phyloP scores from a whole-genome alignment of 1,140 invertebrate species.

The Drosophila sp. region DNA sequence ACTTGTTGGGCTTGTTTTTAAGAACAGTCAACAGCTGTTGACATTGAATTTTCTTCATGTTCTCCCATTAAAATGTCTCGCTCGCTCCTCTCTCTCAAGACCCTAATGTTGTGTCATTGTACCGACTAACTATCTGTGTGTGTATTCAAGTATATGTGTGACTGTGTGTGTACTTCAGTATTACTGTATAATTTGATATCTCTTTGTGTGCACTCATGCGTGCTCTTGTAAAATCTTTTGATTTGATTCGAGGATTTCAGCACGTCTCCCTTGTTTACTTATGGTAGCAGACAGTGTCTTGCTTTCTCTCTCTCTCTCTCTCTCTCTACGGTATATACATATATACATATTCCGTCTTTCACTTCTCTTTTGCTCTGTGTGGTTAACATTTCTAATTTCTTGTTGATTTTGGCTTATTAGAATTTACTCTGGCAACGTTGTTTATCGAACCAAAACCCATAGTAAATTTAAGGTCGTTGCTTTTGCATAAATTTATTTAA shows the following conservation, averaged over 20 bases:
- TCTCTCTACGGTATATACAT: no score
- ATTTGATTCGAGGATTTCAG: constrained; percentile 75
- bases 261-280: constrained; percentile 58
- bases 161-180: constrained; percentile 1
- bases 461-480: constrained; percentile 48
- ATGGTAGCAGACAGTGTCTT: background rate
- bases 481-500: constrained; percentile 54
- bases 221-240: constrained; percentile 76
- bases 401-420: constrained; percentile 75
- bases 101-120: constrained; percentile 34
- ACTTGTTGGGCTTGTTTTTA: constrained; percentile 47
- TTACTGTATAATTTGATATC: constrained; percentile 31
- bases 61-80: background rate
- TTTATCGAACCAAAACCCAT: constrained; percentile 36
- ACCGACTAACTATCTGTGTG: constrained; percentile 16
- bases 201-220: constrained; percentile 54
- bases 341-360: no score
- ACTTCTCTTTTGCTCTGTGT: background rate
- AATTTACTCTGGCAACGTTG: constrained; percentile 62
- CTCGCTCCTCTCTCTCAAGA: constrained; percentile 3
- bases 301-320: background rate
- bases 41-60: constrained; percentile 68
- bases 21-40: constrained; percentile 77
- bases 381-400: constrained; percentile 74
- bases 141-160: constrained; percentile 13